phyloP scores from a whole-genome alignment of 2,888 invertebrate genomes.

The Cantharis lateralis region DNA sequence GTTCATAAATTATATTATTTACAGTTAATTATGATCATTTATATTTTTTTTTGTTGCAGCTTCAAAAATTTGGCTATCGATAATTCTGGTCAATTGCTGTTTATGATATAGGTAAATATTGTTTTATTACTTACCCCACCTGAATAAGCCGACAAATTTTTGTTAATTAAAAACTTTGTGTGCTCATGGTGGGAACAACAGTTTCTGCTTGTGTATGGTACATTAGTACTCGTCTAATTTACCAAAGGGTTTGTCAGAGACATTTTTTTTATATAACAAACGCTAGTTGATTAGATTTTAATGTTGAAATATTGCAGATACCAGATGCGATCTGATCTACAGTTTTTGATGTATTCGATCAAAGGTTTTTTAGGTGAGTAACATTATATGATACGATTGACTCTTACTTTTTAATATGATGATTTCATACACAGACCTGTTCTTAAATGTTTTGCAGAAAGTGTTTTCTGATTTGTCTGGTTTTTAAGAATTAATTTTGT shows the following conservation, averaged over 20 bases:
- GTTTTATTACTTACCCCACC: constrained; percentile 42
- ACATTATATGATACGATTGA: no score
- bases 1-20: no score
- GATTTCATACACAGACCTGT: not conserved
- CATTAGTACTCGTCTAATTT: constrained; percentile 31
- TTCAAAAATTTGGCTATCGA: no score
- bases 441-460: not conserved
- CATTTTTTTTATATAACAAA: constrained; percentile 23
- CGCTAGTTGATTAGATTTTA: no score
- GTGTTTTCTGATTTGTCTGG: not conserved
- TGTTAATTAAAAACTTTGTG: constrained; percentile 41
- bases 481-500: no score
- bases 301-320: not conserved
- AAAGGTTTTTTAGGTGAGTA: no score
- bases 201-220: constrained; percentile 48
- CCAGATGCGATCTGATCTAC: not conserved
- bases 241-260: constrained; percentile 48
- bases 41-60: not conserved
- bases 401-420: not conserved
- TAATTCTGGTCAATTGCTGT: no score
- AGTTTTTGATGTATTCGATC: no score
- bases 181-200: constrained; percentile 51
- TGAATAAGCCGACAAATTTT: constrained; percentile 50
- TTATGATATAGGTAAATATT: not conserved
- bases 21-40: no score